phyloP scores from a whole-genome alignment of 2,797 vertebrate species.

The Melanotaenia pygmaea region DNA sequence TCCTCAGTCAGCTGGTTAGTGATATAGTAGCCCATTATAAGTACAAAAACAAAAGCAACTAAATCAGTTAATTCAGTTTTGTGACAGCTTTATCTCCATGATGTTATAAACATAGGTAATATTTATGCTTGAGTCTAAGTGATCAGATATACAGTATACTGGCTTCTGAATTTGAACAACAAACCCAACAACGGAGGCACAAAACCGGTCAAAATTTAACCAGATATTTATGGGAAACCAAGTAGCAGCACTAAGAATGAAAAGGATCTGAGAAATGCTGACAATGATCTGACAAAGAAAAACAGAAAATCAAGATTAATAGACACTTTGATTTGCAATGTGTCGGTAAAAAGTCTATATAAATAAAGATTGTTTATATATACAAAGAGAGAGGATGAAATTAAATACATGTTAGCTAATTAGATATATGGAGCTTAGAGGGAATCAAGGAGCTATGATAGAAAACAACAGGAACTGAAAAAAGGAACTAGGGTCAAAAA shows the following conservation, averaged over 20 bases:
- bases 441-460: no score
- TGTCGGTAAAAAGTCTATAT: no score
- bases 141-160: not conserved
- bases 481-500: no score
- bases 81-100: not conserved
- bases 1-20: slow-evolving; percentile 36
- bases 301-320: not conserved
- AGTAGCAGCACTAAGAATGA: no score
- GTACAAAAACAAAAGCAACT: not conserved
- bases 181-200: not conserved
- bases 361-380: no score
- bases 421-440: not conserved
- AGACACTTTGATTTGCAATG: not conserved
- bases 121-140: not conserved
- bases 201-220: no score
- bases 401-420: no score
- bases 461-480: no score
- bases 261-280: no score
- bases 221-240: no score
- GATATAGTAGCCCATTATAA: not conserved
- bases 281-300: no score
- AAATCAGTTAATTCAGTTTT: not conserved
- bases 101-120: not conserved
- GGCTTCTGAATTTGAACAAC: not conserved
- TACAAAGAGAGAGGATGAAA: no score